Percentiles rank a stretch among this genome's conserved stretches.
These are phyloP conservation scores for Torymus aiolomorphi DNA, from an alignment of 2,888 invertebrate genomes.

Conservation along the genomic window DNA sequence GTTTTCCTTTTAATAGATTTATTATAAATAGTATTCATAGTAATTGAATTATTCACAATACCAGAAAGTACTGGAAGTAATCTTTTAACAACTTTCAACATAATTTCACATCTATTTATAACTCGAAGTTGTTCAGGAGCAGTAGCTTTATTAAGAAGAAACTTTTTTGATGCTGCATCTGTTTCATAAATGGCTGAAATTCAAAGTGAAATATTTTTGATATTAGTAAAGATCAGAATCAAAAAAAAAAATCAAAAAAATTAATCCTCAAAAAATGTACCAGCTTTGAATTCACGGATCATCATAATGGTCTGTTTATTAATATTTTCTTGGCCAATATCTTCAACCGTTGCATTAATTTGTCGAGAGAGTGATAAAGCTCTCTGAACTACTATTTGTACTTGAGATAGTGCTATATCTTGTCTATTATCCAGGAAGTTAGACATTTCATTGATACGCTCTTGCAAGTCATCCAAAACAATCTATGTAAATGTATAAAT, in stretches of 20 bases:
- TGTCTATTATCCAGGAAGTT: slow-evolving; percentile 70
- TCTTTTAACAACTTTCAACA: slow-evolving; percentile 70
- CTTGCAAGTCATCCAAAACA: slow-evolving; percentile 71
- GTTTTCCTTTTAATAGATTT: slow-evolving; percentile 63
- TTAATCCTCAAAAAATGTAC: slow-evolving; percentile 59
- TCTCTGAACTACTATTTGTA: slow-evolving; percentile 69
- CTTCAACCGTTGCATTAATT: slow-evolving; percentile 69
- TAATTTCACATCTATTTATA: slow-evolving; percentile 72
- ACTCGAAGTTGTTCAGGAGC: slow-evolving; percentile 72
- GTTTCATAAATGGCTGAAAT: slow-evolving; percentile 70
- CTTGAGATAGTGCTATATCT: slow-evolving; percentile 67
- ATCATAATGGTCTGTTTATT: slow-evolving; percentile 71
- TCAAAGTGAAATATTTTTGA: not conserved
- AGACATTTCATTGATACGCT: slow-evolving; percentile 67
- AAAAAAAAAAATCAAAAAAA: not conserved
- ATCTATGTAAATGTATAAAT: slow-evolving; percentile 62
- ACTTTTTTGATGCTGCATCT: slow-evolving; percentile 68
- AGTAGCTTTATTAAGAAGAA: slow-evolving; percentile 68
- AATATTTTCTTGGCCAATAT: slow-evolving; percentile 71
- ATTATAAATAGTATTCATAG: slow-evolving; percentile 62
- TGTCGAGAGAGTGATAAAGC: slow-evolving; percentile 69
- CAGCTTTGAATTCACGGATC: slow-evolving; percentile 72
- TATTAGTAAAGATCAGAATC: not conserved
- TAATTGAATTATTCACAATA: slow-evolving; percentile 68
- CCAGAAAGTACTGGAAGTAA: slow-evolving; percentile 68